Base-by-base conservation (phyloP, 1,140 invertebrate genomes). In the Himalopsyche phryganea region DNA sequence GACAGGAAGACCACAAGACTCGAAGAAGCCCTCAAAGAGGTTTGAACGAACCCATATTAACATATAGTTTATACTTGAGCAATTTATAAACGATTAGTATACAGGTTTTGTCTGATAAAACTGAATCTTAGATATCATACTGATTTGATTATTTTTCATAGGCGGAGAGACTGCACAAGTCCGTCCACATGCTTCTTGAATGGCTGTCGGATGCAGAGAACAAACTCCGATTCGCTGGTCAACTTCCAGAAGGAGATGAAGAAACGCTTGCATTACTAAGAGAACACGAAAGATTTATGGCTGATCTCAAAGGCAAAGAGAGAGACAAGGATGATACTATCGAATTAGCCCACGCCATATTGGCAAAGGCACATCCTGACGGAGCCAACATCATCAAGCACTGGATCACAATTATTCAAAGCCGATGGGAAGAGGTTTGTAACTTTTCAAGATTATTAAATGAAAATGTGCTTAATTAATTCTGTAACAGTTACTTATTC, bases 201-300 rank as follows among this genome's bases (percentile, higher is more conserved):
- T 99, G 96, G 96, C 75, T 99, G 2, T 92, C 92, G 15, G 92
- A 96, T 72, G 93, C 94, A 1, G 96, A 98, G 75, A 92, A 92
- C 81, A 92, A 92, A 66, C 76, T 98, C 0, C 80, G 92, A 64
- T 94, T 94, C 77, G 85, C 90, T 41, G 92, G 91, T 35, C 84
- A 85, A 44, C 75, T 94, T 7, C 93, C 95, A 0, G 95, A 98
- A 61, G 92, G 94, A 61, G 95, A 97, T 69, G 86, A 90, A 50
- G 89, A 92, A 59, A 90, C 94, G 0, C 82, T 87, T 46, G 85
- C 88, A 52, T 89, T 96, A 66, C 79, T 95, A 49, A 82, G 85
- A 61, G 92, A 95, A 40, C 92, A 98, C 69, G 88, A 92, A 69
- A 83, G 86, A 64, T 97, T 98, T 77, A 80, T 96, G 66, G 78